Evolutionary conservation across 2,797 vertebrate genomes (phyloP), one percentile per base, ranked within the genome.

Genomic region (Dryobates pubescens): DNA sequence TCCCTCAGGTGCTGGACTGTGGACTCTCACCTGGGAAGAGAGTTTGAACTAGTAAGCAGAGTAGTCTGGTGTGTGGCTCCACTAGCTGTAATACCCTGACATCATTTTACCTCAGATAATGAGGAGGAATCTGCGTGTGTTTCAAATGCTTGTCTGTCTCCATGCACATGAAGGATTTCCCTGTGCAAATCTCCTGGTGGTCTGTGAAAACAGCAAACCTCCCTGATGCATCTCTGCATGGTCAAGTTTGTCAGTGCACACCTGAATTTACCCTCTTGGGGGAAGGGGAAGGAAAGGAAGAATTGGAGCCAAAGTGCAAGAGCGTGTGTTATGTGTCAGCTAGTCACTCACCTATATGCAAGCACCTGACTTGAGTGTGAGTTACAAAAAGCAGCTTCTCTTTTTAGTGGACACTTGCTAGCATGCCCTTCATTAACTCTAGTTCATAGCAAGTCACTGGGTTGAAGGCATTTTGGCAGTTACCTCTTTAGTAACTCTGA

Each of bases 381-480:
- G 8, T 59, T 73, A 43, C 9, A 27, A 59, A 59, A 53, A 73
- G 19, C 13, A 53, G 53, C 26, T 45, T 4, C 12, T 41, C 83
- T 65, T 75, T 86, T n/a, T 5, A 38, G 54, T 51, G 38, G 23
- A 3, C 17, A 4, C 41, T 82, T 86, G 23, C 56, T 76, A 47
- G 34, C 26, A 6, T 56, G 38, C 10, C 65, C 26, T 87, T 67
- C 82, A 9, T 91, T 74, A 89, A 26, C 34, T 53, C 8, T 54
- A 51, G 49, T 43, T 92, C 38, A 23, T 22, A 68, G 41, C 53
- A 58, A 4, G 45, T 26, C 11, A 3, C 62, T 82, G 16, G 7
- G 63, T 75, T 77, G 79, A 20, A 23, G 51, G 29, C 69, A 9
- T 85, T 91, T 88, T 80, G 32, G 20, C 58, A 86, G 6, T 75